Percentiles rank a stretch among this genome's conserved stretches.
Evolutionary conservation across 2,113 vertebrate species (phyloP).

Genomic region (Calidris pygmaea): DNA sequence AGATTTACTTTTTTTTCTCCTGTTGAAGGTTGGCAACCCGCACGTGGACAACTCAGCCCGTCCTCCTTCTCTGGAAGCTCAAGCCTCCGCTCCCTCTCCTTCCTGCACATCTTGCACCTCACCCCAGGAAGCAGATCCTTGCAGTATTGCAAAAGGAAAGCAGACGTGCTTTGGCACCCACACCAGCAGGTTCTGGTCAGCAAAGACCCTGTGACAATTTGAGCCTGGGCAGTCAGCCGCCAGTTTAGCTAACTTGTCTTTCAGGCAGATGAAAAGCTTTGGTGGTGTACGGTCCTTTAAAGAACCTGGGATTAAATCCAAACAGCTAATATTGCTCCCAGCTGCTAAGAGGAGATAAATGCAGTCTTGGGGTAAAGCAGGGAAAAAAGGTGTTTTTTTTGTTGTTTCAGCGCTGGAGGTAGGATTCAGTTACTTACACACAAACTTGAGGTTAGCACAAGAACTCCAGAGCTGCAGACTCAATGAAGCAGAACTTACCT

Average conservation of each 20-base stretch:
- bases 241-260: neutral
- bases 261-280: neutral
- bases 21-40: neutral
- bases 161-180: neutral
- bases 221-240: neutral
- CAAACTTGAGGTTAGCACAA: neutral
- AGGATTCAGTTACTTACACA: neutral
- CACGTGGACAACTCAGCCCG: neutral
- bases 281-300: neutral
- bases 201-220: neutral
- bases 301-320: neutral
- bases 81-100: neutral
- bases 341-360: neutral
- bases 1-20: neutral
- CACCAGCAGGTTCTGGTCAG: neutral
- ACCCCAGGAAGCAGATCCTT: neutral
- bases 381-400: neutral
- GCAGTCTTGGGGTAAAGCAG: neutral
- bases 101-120: neutral
- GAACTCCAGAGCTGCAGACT: neutral
- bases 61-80: neutral
- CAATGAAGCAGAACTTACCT: rapidly evolving
- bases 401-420: neutral
- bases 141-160: neutral
- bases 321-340: neutral